Percentiles rank a stretch among this genome's conserved stretches.
Conservation (phyloP, 2,797 vertebrate species). For the Aeoliscus strigatus region DNA sequence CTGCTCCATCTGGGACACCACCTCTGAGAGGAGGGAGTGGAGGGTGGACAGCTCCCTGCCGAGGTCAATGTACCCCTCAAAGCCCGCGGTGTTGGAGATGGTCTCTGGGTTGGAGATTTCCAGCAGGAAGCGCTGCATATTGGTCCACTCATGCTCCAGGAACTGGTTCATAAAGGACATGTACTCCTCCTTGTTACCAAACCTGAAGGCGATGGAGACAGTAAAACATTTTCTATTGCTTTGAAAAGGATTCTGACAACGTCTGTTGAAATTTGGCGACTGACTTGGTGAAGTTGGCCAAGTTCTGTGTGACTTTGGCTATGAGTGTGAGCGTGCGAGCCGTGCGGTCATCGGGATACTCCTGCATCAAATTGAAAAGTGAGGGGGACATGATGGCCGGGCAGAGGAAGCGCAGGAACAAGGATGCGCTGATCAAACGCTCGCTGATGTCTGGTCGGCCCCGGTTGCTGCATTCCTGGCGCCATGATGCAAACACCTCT, state of each 20-base stretch:
- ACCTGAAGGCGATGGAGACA: constrained; percentile 67
- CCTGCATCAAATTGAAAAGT: constrained; percentile 94
- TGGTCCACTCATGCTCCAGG: constrained; percentile 96
- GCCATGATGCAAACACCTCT: constrained; percentile 96
- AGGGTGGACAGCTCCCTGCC: constrained; percentile 93
- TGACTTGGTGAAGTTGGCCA: constrained; percentile 98
- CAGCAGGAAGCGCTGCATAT: constrained; percentile 95
- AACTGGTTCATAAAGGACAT: constrained; percentile 99
- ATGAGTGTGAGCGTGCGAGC: constrained; percentile 96
- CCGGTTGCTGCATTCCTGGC: constrained; percentile 92
- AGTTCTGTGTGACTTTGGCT: constrained; percentile 98
- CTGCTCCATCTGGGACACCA: constrained; percentile 93
- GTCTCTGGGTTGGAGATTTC: constrained; percentile 98
- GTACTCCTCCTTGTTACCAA: constrained; percentile 98
- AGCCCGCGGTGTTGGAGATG: constrained; percentile 93
- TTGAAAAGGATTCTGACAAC: too few species aligned
- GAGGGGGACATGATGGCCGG: constrained; percentile 98
- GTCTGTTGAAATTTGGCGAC: constrained; percentile 23
- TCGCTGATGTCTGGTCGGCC: constrained; percentile 97
- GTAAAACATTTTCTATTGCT: too few species aligned
- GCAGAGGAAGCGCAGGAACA: constrained; percentile 96
- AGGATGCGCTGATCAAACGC: constrained; percentile 93
- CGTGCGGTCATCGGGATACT: constrained; percentile 96
- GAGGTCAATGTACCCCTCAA: constrained; percentile 96
- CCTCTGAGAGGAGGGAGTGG: constrained; percentile 93